Percentiles rank a stretch among this genome's conserved stretches.
Conservation (phyloP, 2,888 invertebrate genomes). For the Xylocampa areola region DNA sequence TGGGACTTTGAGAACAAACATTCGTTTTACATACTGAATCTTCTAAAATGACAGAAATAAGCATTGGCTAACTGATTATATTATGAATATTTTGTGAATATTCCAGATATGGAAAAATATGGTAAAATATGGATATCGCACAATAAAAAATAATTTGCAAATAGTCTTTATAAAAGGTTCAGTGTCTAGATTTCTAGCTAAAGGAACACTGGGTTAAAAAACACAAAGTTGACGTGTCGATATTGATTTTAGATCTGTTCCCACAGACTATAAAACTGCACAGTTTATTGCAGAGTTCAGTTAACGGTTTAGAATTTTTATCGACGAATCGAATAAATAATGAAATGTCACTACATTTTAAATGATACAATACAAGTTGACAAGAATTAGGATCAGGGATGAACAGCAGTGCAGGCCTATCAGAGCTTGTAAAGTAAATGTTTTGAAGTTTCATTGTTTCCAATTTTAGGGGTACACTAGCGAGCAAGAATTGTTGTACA, state of each 20-base stretch:
- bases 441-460: slow-evolving; percentile 64
- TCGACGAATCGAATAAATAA: slow-evolving; percentile 42
- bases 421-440: slow-evolving; percentile 37
- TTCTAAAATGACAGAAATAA: too few species aligned
- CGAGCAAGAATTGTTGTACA: slow-evolving; percentile 20
- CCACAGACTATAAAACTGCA: slow-evolving; percentile 27
- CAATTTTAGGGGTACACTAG: slow-evolving; percentile 44
- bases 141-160: too few species aligned
- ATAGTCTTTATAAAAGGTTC: not conserved
- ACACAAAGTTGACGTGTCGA: slow-evolving; percentile 56
- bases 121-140: too few species aligned
- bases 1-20: not conserved
- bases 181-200: not conserved
- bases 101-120: too few species aligned
- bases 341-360: slow-evolving; percentile 61
- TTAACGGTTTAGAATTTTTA: slow-evolving; percentile 42
- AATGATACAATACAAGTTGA: slow-evolving; percentile 35
- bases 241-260: slow-evolving; percentile 51
- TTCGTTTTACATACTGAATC: too few species aligned
- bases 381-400: slow-evolving; percentile 44
- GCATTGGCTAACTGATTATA: too few species aligned
- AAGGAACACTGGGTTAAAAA: slow-evolving; percentile 45
- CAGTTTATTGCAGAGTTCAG: slow-evolving; percentile 5
- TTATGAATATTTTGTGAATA: too few species aligned
- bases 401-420: slow-evolving; percentile 9